Percentiles rank a stretch among this genome's conserved stretches.
phyloP scores from a whole-genome alignment of 2,113 vertebrate species.

The Chionomys nivalis region DNA sequence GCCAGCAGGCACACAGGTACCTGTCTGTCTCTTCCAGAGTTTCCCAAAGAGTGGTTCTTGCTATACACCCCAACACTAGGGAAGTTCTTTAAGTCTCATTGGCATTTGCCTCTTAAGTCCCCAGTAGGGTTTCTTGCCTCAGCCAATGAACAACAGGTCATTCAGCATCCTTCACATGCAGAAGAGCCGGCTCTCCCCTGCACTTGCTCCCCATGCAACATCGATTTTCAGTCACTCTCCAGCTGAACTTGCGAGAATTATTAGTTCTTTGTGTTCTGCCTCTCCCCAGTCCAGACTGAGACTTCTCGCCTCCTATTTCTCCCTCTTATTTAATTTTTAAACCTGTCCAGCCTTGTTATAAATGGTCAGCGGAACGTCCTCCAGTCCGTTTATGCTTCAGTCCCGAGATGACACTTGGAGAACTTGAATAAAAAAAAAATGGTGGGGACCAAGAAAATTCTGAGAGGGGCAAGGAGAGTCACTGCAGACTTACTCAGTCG shows the following conservation, averaged over 20 bases:
- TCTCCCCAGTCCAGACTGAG: background rate
- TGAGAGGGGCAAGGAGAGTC: too few relatives aligned
- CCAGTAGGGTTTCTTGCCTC: background rate
- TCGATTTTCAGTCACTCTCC: slow-evolving; percentile 44
- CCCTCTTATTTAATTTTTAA: background rate
- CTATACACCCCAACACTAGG: fast-evolving
- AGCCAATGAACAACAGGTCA: background rate
- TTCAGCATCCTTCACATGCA: background rate
- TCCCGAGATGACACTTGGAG: background rate
- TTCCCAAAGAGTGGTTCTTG: background rate
- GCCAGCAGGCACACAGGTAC: background rate
- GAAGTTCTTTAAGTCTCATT: background rate
- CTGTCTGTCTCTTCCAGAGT: background rate
- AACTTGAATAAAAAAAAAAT: background rate
- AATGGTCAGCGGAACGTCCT: background rate
- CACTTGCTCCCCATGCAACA: background rate
- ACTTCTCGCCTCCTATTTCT: background rate
- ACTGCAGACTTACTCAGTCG: too few relatives aligned
- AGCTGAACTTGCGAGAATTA: slow-evolving; percentile 12
- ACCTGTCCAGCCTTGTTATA: background rate
- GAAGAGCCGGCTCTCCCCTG: background rate
- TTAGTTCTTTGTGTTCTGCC: slow-evolving; percentile 42
- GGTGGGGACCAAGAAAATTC: background rate
- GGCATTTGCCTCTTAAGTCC: background rate
- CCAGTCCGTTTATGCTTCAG: background rate